Evolutionary conservation across 2,888 invertebrate species (phyloP).

Genomic region (Thelaira solivaga): DNA sequence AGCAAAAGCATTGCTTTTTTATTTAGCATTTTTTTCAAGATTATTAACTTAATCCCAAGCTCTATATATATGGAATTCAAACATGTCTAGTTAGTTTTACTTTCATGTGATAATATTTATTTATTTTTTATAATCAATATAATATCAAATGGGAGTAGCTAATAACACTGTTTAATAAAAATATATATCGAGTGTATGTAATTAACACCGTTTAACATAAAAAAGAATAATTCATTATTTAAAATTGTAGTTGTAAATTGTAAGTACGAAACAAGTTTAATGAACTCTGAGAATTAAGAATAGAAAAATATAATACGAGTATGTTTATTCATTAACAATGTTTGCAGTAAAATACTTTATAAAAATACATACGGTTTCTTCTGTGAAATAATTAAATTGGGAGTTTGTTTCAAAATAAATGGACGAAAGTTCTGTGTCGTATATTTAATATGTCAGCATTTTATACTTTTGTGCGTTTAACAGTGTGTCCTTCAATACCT

Average conservation of each 20-base stretch:
- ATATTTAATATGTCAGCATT: not conserved
- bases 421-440: not conserved
- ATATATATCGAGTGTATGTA: too few relatives aligned
- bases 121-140: too few relatives aligned
- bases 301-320: slow-evolving; percentile 18
- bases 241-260: slow-evolving; percentile 9
- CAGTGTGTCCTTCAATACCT: slow-evolving; percentile 76
- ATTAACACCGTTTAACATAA: too few relatives aligned
- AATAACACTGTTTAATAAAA: too few relatives aligned
- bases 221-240: slow-evolving; percentile 39
- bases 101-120: too few relatives aligned
- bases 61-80: too few relatives aligned
- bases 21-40: too few relatives aligned
- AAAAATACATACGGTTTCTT: slow-evolving; percentile 38
- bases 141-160: too few relatives aligned
- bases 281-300: slow-evolving; percentile 21
- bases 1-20: too few relatives aligned
- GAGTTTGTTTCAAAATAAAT: slow-evolving; percentile 17
- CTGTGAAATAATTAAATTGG: not conserved
- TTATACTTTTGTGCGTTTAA: slow-evolving; percentile 75
- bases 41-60: too few relatives aligned
- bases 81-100: too few relatives aligned
- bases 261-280: slow-evolving; percentile 49
- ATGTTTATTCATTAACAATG: slow-evolving; percentile 43
- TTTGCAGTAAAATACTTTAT: slow-evolving; percentile 51